These are phyloP conservation scores for Hetaerina americana DNA, from an alignment of 1,140 invertebrate species.

Conservation along the genomic window DNA sequence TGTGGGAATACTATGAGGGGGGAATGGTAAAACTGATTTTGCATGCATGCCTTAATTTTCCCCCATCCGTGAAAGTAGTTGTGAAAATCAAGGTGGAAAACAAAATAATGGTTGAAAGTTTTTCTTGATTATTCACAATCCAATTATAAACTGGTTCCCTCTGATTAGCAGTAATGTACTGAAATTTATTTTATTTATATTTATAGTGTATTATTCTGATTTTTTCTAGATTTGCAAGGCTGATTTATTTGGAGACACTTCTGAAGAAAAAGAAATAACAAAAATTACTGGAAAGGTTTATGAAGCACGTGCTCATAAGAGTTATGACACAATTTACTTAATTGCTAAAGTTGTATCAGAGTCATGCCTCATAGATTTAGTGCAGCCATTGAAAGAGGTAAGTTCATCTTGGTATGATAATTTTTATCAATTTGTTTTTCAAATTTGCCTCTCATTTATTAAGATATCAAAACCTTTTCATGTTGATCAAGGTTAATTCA, in stretches of 20 bases:
- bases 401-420: constrained; percentile 16
- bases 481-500: too few species aligned
- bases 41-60: too few species aligned
- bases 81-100: too few species aligned
- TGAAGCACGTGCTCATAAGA: constrained; percentile 74
- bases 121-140: too few species aligned
- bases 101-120: too few species aligned
- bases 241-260: constrained; percentile 75
- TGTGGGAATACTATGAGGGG: too few species aligned
- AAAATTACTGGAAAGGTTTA: constrained; percentile 66
- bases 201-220: constrained; percentile 9
- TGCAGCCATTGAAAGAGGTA: constrained; percentile 73
- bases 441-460: not conserved
- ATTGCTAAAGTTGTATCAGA: constrained; percentile 66
- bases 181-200: too few species aligned
- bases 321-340: constrained; percentile 73
- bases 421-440: constrained; percentile 9
- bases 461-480: too few species aligned
- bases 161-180: too few species aligned
- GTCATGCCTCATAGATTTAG: constrained; percentile 55
- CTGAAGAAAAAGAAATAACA: constrained; percentile 84
- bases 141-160: too few species aligned
- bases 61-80: too few species aligned
- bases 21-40: too few species aligned
- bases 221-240: constrained; percentile 53